Evolutionary conservation across 2,888 invertebrate species (phyloP), one percentile per base, ranked within the genome.

Genomic region (Encarsia formosa): DNA sequence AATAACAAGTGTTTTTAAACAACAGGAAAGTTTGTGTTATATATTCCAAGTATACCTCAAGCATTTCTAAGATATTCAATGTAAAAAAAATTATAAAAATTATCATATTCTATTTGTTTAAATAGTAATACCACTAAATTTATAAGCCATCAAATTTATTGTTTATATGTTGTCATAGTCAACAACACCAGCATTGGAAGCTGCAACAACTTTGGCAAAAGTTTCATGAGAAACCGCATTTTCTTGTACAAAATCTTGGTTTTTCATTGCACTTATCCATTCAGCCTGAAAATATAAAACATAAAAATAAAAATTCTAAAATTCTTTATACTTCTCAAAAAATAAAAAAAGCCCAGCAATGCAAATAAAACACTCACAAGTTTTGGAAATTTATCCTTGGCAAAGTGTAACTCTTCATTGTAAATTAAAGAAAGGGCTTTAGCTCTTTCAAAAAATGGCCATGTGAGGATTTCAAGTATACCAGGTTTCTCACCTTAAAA

Each of bases 361-460:
- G n/a, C n/a, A n/a, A n/a, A n/a, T n/a, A n/a, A 16, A 16, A n/a
- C 13, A 59, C 66, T 62, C 61, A 70, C 70, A 31, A 68, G 52
- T 31, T 57, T 40, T 3, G 68, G 59, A 26, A 69, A 68, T 32
- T 63, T 64, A 24, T 61, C 63, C 40, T 65, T 66, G 8, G 64
- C 60, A 52, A 68, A 61, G 48, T 61, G 49, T 2, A 61, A 46
- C 15, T 63, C 39, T 46, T 66, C 58, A n/a, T 65, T 63, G 20
- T 59, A 64, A 43, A 69, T 56, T 35, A 70, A 5, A 31, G 66
- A 58, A 26, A 69, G 54, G 39, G 64, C 53, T 43, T 66, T 68
- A 11, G 65, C 61, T 26, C 74, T 61, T 59, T 77, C 76, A 37
- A 73, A 65, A 75, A 75, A 76, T 4, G 76, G 76, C 75, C 75